A percentile compares a stretch with the other conserved stretches of the same genome.
Evolutionary conservation across 2,888 invertebrate species (phyloP).

Genomic region (Osedax fenrisi): DNA sequence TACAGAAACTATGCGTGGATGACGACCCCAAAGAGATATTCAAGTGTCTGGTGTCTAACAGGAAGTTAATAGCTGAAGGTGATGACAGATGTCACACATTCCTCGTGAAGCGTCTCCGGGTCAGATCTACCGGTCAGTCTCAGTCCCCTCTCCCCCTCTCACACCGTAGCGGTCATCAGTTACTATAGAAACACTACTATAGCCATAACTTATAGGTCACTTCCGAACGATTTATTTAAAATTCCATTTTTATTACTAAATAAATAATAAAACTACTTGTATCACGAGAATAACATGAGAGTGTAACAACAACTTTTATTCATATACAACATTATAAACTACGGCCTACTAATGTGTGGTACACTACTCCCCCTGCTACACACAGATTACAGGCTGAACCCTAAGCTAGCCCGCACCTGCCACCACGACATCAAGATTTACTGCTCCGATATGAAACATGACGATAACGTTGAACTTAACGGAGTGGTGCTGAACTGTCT

Average conservation of each 20-base stretch:
- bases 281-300: too few species aligned
- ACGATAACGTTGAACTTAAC: conserved; percentile 57
- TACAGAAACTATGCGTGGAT: conserved; percentile 31
- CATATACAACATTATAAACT: too few species aligned
- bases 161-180: too few species aligned
- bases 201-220: too few species aligned
- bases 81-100: conserved; percentile 68
- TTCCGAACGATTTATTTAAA: too few species aligned
- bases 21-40: conserved; percentile 37
- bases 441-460: conserved; percentile 50
- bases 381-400: conserved; percentile 75
- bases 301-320: too few species aligned
- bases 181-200: too few species aligned
- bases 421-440: conserved; percentile 67
- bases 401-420: conserved; percentile 68
- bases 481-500: conserved; percentile 73
- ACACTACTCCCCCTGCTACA: too few species aligned
- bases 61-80: conserved; percentile 56
- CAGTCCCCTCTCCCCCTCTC: too few species aligned
- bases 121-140: conserved; percentile 27
- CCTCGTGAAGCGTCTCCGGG: conserved; percentile 24
- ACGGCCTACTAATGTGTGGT: too few species aligned
- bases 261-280: too few species aligned
- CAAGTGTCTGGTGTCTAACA: conserved; percentile 57
- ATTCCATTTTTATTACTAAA: too few species aligned